Conservation (phyloP, 2,113 vertebrate genomes). For the Pollimyrus isidori region DNA sequence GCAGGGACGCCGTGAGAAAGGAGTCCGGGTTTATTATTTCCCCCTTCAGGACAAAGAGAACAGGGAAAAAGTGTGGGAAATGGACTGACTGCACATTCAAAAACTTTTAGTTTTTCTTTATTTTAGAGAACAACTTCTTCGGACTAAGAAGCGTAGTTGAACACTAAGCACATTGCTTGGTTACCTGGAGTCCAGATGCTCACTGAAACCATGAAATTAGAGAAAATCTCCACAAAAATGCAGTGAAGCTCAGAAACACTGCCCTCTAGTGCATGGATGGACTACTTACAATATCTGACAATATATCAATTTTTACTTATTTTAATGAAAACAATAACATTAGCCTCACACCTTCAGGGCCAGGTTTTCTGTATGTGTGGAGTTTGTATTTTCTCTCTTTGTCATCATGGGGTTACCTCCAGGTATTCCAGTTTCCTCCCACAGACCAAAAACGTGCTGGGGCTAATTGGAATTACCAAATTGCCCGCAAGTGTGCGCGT, state of each 20-base stretch:
- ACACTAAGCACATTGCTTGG: not conserved
- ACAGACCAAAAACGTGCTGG: no score
- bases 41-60: not conserved
- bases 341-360: not conserved
- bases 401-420: no score
- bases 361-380: no score
- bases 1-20: not conserved
- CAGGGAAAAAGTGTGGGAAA: not conserved
- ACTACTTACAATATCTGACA: not conserved
- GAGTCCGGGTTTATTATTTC: not conserved
- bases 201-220: not conserved
- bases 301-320: not conserved
- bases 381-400: no score
- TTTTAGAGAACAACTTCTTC: not conserved
- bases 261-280: not conserved
- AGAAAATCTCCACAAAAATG: not conserved
- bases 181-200: not conserved
- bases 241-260: not conserved
- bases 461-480: no score
- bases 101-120: not conserved
- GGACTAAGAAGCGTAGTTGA: not conserved
- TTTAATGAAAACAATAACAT: not conserved
- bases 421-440: no score
- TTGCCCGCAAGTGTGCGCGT: no score
- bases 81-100: not conserved